Evolutionary conservation across 2,113 vertebrate species (phyloP).

Genomic region (Hirundichthys speculiger): DNA sequence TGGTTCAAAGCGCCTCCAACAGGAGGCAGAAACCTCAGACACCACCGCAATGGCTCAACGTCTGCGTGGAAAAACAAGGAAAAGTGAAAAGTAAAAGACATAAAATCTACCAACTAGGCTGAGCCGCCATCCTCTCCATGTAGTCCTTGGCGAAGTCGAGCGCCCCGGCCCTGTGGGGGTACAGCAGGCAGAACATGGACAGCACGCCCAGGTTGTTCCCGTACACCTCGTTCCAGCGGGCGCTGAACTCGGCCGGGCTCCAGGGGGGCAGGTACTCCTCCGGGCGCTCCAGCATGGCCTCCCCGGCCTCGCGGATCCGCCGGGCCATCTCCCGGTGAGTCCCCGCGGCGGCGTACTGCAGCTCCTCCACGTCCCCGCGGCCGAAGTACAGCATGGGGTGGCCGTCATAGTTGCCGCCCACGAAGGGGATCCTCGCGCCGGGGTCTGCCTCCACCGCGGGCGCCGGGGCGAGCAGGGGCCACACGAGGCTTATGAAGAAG

Average conservation of each 20-base stretch:
- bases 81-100: constrained; percentile 43
- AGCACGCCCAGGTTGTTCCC: constrained; percentile 96
- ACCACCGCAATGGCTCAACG: no score
- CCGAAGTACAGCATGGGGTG: constrained; percentile 97
- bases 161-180: constrained; percentile 91
- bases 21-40: neutral
- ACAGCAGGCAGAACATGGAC: constrained; percentile 95
- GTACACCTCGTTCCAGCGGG: constrained; percentile 97
- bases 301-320: constrained; percentile 86
- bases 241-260: constrained; percentile 90
- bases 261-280: constrained; percentile 94
- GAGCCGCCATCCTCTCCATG: constrained; percentile 99
- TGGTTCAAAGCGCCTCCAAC: no score
- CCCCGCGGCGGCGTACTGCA: constrained; percentile 81
- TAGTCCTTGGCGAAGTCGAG: constrained; percentile 91
- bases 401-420: constrained; percentile 92
- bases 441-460: constrained; percentile 74
- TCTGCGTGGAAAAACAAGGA: neutral
- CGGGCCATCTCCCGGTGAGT: constrained; percentile 86
- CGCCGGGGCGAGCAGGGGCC: constrained; percentile 74
- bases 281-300: constrained; percentile 90
- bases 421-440: constrained; percentile 86
- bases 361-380: constrained; percentile 82
- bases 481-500: constrained; percentile 92
- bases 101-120: constrained; percentile 99